Conservation (phyloP, 2,113 vertebrate species). For the Macheiramphus alcinus region DNA sequence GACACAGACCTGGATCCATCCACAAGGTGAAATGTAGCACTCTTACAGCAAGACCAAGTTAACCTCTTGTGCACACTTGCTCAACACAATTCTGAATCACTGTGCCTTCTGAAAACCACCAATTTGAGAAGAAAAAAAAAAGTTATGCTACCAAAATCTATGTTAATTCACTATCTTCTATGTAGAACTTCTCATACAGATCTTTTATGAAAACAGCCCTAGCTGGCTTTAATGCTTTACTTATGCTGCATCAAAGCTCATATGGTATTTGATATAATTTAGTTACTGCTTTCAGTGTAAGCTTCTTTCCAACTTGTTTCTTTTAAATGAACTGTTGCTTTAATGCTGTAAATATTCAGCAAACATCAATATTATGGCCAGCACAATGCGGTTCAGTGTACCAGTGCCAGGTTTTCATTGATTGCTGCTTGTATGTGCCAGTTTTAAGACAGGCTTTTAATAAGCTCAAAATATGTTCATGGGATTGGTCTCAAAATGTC, state of each 20-base stretch:
- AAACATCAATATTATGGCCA: conserved; percentile 55
- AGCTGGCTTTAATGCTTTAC: background rate
- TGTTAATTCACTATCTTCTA: background rate
- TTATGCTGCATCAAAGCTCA: background rate
- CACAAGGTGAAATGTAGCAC: background rate
- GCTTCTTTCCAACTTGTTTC: conserved; percentile 16
- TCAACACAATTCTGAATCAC: background rate
- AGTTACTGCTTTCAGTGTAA: conserved; percentile 15
- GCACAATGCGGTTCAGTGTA: conserved; percentile 28
- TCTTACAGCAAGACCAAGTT: background rate
- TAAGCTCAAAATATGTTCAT: conserved; percentile 60
- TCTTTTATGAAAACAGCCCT: background rate
- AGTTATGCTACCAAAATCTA: background rate
- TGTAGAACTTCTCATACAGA: background rate
- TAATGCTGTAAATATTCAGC: conserved; percentile 27
- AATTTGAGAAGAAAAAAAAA: background rate
- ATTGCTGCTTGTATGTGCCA: conserved; percentile 47
- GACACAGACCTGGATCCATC: background rate
- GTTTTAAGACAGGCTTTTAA: conserved; percentile 63
- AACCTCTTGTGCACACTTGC: background rate
- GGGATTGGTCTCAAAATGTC: conserved; percentile 58
- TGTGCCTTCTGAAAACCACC: background rate
- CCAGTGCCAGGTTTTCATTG: conserved; percentile 50
- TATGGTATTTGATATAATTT: background rate
- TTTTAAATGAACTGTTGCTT: conserved; percentile 43